Conservation (phyloP, 2,113 vertebrate species). For the Acrocephalus arundinaceus region DNA sequence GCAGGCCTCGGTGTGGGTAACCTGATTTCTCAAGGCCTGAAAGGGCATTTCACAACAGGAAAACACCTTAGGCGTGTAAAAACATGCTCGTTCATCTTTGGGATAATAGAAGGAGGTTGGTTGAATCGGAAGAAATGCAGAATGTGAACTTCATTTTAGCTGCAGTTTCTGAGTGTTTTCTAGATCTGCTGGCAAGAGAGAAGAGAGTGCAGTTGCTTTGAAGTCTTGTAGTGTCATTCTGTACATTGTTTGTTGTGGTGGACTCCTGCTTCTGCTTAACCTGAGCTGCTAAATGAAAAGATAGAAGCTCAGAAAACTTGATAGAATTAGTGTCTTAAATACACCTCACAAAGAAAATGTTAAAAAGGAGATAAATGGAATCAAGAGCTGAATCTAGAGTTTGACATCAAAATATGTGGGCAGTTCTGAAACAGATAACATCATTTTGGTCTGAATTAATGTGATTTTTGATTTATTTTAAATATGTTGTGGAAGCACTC, state of each 20-base stretch:
- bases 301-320: not conserved
- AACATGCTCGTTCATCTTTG: not conserved
- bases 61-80: not conserved
- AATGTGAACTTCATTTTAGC: not conserved
- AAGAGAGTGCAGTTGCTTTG: not conserved
- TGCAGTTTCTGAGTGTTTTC: not conserved
- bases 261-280: not conserved
- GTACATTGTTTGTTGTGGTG: not conserved
- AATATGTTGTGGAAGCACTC: not conserved
- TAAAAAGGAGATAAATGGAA: not conserved
- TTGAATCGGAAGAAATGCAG: not conserved
- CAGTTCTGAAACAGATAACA: not conserved
- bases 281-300: not conserved
- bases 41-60: not conserved
- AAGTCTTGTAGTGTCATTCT: not conserved
- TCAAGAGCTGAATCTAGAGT: not conserved
- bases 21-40: not conserved
- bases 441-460: not conserved
- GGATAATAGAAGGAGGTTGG: not conserved
- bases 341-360: not conserved
- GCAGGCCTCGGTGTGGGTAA: accelerated
- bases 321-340: not conserved
- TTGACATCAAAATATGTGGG: not conserved
- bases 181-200: not conserved
- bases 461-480: not conserved